Evolutionary conservation across 2,888 invertebrate species (phyloP).

Genomic region (Ischnura elegans): DNA sequence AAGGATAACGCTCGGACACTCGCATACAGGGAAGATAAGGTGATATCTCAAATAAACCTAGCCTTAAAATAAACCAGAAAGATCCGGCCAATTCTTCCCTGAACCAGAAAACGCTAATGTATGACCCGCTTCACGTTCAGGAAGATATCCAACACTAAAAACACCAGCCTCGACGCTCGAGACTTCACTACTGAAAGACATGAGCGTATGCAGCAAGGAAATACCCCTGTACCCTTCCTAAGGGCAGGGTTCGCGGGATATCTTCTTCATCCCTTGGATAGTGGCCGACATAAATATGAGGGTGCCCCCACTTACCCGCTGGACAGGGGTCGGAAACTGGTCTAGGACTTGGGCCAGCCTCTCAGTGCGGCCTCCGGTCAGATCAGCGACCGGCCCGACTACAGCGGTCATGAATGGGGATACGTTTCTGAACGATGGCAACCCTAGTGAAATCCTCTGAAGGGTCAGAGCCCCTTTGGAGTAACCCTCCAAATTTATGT

Average conservation of each 20-base stretch:
- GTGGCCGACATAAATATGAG: not conserved
- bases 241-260: not conserved
- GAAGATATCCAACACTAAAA: too few species aligned
- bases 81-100: too few species aligned
- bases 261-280: not conserved
- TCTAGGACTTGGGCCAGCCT: not conserved
- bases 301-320: not conserved
- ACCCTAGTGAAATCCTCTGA: not conserved
- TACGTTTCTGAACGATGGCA: not conserved
- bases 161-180: not conserved
- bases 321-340: not conserved
- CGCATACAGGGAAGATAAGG: not conserved
- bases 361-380: slow-evolving; percentile 30
- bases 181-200: not conserved
- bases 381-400: not conserved
- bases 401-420: not conserved
- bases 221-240: not conserved
- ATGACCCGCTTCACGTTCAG: too few species aligned
- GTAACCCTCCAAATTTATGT: not conserved
- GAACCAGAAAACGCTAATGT: too few species aligned
- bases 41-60: not conserved
- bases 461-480: not conserved
- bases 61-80: not conserved
- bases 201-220: not conserved
- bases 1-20: not conserved